These are phyloP conservation scores for Cossypha niveicapilla DNA, from an alignment of 2,797 vertebrate species.

Conservation along the genomic window DNA sequence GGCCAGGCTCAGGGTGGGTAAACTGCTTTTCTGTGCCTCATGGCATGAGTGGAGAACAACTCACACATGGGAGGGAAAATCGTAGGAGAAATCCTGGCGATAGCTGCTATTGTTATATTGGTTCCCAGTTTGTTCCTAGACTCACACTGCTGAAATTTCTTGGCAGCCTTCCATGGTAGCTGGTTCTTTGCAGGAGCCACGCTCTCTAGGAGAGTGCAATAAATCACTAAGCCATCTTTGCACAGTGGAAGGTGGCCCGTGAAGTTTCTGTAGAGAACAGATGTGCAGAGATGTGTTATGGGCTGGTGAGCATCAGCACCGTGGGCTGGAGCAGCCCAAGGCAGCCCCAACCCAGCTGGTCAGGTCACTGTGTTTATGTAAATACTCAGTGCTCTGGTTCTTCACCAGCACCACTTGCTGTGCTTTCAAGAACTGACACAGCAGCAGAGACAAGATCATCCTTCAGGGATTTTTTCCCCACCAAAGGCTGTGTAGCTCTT, in stretches of 20 bases:
- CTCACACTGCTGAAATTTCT: not conserved
- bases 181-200: not conserved
- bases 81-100: not conserved
- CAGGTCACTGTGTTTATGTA: not conserved
- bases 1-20: not conserved
- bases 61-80: not conserved
- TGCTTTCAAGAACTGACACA: not conserved
- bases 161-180: not conserved
- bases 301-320: not conserved
- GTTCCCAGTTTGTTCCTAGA: not conserved
- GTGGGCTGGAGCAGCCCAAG: not conserved
- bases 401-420: not conserved
- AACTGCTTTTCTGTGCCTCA: not conserved
- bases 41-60: not conserved
- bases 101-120: not conserved
- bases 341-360: not conserved
- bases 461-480: not conserved
- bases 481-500: not conserved
- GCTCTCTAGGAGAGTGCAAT: not conserved
- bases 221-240: not conserved
- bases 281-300: not conserved
- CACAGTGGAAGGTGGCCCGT: not conserved
- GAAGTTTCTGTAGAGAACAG: not conserved
- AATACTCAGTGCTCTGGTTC: not conserved
- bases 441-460: not conserved